These are phyloP conservation scores for Corella eumyota DNA, from an alignment of 23 tunicate species.

Conservation along the genomic window DNA sequence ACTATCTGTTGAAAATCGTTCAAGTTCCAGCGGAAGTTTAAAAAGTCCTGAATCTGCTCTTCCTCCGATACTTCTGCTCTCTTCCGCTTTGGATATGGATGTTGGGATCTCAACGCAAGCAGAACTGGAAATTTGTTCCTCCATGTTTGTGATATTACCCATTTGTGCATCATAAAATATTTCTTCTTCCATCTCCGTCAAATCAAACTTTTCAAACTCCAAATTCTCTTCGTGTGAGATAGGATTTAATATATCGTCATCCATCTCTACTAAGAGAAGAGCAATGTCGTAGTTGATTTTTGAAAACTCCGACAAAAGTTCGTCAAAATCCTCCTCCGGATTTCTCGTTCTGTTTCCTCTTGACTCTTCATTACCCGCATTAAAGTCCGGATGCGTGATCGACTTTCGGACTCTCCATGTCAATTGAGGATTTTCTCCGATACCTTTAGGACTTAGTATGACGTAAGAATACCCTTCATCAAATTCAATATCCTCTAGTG, in stretches of 20 bases:
- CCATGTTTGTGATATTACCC: neutral
- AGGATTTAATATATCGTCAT: constrained; percentile 5
- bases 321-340: neutral
- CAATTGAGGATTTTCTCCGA: neutral
- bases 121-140: neutral
- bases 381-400: constrained; percentile 41
- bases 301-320: neutral
- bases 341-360: neutral
- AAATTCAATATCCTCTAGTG: constrained; percentile 5
- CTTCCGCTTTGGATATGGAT: neutral
- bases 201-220: neutral
- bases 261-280: constrained; percentile 33
- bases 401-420: constrained; percentile 29
- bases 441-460: constrained; percentile 1
- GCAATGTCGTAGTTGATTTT: constrained; percentile 41
- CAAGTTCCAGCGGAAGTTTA: constrained; percentile 18
- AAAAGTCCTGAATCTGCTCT: constrained; percentile 4
- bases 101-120: constrained; percentile 2
- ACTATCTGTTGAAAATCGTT: constrained; percentile 5
- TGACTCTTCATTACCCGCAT: neutral
- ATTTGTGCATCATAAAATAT: constrained; percentile 4
- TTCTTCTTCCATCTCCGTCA: constrained; percentile 2
- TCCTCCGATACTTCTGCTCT: neutral
- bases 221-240: neutral
- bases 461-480: constrained; percentile 13